Base-by-base conservation (phyloP, 2,888 invertebrate genomes). In the Drosophila meridiana region DNA sequence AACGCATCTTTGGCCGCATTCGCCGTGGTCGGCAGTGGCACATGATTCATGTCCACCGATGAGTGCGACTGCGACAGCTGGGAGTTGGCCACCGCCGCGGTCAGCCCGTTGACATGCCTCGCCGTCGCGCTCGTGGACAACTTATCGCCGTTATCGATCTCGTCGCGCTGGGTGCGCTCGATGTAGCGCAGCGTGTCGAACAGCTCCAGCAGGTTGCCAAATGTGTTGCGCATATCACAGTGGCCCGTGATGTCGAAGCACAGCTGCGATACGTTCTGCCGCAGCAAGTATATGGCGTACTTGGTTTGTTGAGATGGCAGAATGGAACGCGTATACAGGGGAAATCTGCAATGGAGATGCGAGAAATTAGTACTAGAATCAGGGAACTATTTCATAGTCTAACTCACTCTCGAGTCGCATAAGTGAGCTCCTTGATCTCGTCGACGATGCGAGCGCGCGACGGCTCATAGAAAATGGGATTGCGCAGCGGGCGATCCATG, bases 201-300 rank as follows among this genome's bases (percentile, higher is more conserved):
- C 32, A 93, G 78, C 30, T 90, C 82, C 40, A 91, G 65, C 38
- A 93, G 83, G 86, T 92, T 93, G 2, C 91, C 89, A 74, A 93
- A 89, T 0, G 93, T 93, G 40, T 89, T 88, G 13, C 91, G 83
- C 56, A 90, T 70, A 76, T 93, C 92, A 67, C 91, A 91, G 34
- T 78, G 83, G 40, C 90, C 87, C 53, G 86, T 85, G 62, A 91
- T 88, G 71, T 92, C 92, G 56, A 82, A 92, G 76, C 92, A 92
- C n/a, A 99, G 93, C 93, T 99, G 99, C 1, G 97, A 97, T 74
- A 99, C 97, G 92, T 99, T 98, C 93, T 98, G 98, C 94, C 99
- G 99, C 38, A 99, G 94, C 14, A 99, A 94, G 92, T 97, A 99
- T 75, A 99, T 96, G 5, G 96, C 99, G 93, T 98, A 98, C 73